Base-by-base conservation (phyloP, 2,888 invertebrate genomes). In the Rutpela maculata region DNA sequence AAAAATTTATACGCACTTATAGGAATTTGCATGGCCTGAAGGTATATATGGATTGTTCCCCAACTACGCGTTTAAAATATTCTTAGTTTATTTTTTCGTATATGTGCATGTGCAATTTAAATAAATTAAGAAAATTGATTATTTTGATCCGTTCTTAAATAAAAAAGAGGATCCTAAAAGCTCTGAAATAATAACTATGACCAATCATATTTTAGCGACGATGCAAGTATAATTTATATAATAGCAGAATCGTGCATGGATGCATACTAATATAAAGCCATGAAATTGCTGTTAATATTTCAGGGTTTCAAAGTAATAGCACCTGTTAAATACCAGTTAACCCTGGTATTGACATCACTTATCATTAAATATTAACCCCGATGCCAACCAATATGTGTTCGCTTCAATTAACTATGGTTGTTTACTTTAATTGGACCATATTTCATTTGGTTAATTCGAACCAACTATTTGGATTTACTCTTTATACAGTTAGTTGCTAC, bases 351-450 rank as follows among this genome's bases (percentile, higher is more conserved):
- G 88, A 87, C 88, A 88, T 88, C 88, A 82, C 82, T 85, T 89
- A 88, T 86, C 87, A 87, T 89, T 89, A 89, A 89, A 89, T 89
- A 89, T 89, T 88, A 88, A 88, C 87, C 86, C 85, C 85, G 82
- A 84, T 84, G 81, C 85, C 84, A 82, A 85, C 85, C 86, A 88
- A 88, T 88, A 86, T 87, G 88, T 85, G 88, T 87, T 85, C 86
- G 84, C 87, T 87, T 87, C 87, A 87, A 88, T 88, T 88, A 88
- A 88, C 87, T 84, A 83, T 81, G 84, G 87, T 84, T 87, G 87
- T 88, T 88, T 86, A 86, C 86, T 88, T 88, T 88, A 88, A 89
- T 88, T 88, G 86, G 83, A 80, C 81, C 83, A 83, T 88, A 88
- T 87, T 87, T 89, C 87, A 88, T 83, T 81, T 80, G 81, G 82